phyloP scores from a whole-genome alignment of 2,888 invertebrate genomes.

The Saturnia japonica region DNA sequence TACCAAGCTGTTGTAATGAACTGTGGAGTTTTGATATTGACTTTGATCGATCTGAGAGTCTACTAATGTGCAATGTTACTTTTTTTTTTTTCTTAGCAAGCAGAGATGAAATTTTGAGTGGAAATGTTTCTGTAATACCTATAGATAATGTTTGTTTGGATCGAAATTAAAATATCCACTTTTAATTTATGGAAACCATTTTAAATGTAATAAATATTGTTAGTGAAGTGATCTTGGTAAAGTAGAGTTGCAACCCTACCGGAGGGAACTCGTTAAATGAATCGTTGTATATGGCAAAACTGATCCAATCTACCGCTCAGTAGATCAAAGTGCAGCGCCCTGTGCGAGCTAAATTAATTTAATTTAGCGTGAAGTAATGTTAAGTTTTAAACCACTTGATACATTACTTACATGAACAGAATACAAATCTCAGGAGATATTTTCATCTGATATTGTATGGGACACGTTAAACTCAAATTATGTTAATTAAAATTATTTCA shows the following conservation, averaged over 20 bases:
- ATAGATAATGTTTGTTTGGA: neutral
- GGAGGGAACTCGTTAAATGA: slow-evolving; percentile 26
- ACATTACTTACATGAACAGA: neutral
- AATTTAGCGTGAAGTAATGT: slow-evolving; percentile 13
- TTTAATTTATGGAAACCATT: neutral
- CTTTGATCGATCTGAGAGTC: no score
- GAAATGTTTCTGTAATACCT: no score
- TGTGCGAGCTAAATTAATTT: slow-evolving; percentile 3
- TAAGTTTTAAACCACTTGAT: slow-evolving; percentile 9
- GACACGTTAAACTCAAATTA: neutral
- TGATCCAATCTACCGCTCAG: slow-evolving; percentile 18
- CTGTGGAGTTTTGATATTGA: no score
- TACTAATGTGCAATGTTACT: no score
- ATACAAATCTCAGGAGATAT: neutral
- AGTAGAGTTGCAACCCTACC: neutral
- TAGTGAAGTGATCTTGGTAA: neutral
- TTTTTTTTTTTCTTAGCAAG: neutral
- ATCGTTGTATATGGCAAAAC: slow-evolving; percentile 28
- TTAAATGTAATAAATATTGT: neutral
- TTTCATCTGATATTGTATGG: neutral
- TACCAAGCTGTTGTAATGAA: no score
- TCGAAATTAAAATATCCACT: neutral
- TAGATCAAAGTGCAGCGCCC: slow-evolving; percentile 23
- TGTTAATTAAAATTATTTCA: neutral
- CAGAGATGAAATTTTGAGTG: neutral